phyloP scores from a whole-genome alignment of 2,113 vertebrate species.

The Nanorana parkeri region DNA sequence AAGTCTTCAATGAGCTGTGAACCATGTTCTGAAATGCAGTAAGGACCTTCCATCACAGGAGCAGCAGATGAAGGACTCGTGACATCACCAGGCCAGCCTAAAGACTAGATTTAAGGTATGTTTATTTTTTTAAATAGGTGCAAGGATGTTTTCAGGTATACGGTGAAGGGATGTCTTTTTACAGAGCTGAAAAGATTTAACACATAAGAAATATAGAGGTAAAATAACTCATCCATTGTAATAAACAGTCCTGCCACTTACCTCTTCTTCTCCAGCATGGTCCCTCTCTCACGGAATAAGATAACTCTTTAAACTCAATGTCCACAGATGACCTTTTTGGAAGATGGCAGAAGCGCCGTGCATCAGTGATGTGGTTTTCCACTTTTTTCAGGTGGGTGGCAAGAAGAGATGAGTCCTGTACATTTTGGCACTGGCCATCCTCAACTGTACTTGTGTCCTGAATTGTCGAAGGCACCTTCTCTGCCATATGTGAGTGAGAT shows the following conservation, averaged over 20 bases:
- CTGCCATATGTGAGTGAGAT: constrained; percentile 76
- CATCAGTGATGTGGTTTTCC: constrained; percentile 98
- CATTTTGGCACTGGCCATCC: constrained; percentile 75
- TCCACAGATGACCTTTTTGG: constrained; percentile 93
- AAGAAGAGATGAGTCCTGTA: constrained; percentile 83
- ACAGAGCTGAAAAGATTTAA: too few relatives aligned
- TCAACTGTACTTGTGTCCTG: constrained; percentile 88
- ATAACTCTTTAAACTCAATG: constrained; percentile 93
- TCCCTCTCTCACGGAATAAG: constrained; percentile 93
- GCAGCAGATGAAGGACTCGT: too few relatives aligned
- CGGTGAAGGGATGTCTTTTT: too few relatives aligned
- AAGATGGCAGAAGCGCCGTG: constrained; percentile 94
- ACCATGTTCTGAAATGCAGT: too few relatives aligned
- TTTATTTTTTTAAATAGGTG: too few relatives aligned
- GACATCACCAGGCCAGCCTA: too few relatives aligned
- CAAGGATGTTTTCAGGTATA: too few relatives aligned
- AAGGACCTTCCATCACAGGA: too few relatives aligned
- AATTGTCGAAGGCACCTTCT: constrained; percentile 75
- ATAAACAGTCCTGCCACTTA: constrained; percentile 58
- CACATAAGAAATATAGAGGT: too few relatives aligned
- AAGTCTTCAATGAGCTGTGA: too few relatives aligned
- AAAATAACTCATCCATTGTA: too few relatives aligned
- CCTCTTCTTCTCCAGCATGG: constrained; percentile 95
- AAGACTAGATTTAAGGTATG: too few relatives aligned
- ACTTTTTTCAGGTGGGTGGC: constrained; percentile 96